Base-by-base conservation (phyloP, 2,797 vertebrate species). In the Hypotaenidia philippensis region DNA sequence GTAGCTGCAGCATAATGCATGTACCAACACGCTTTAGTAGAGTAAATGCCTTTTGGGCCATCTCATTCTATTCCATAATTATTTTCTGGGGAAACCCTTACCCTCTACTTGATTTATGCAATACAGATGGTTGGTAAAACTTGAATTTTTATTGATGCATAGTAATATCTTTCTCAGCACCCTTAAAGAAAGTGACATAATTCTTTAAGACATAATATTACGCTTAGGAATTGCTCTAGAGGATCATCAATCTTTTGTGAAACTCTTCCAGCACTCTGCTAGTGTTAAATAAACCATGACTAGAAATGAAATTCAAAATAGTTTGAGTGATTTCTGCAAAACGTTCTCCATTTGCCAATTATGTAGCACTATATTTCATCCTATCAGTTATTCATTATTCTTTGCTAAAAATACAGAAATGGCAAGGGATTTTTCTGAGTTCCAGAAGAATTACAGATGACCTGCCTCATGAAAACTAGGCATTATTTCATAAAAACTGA, bases 201-300 rank as follows among this genome's bases (percentile, higher is more conserved):
- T 97, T 98, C 97, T 98, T 97, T 96, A 97, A 97, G 97, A 97
- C 97, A 96, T 97, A 97, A 97, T 97, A 98, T 98, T 97, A 95
- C 97, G 10, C 97, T 97, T 96, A 97, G 96, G 96, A 97, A 97
- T 98, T 97, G 82, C 97, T 97, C 89, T 96, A 96, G 95, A 97
- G 96, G 81, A 95, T 95, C 96, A 98, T 98, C 95, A 97, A 97
- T 98, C 98, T 98, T 97, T 96, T 91, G 93, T 91, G 91, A 96
- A 94, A 40, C 78, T 97, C 95, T 97, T 94, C 91, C 68, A 97
- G 93, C 64, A 52, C 91, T 96, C 88, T 96, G 91, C 85, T 93
- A 92, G 66, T 96, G 97, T 98, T 98, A 98, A 98, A 98, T 97
- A 98, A 98, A 97, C 96, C 97, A 98, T 98, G 97, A 97, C 97